phyloP scores from a whole-genome alignment of 2,797 vertebrate genomes.

The Pristis pectinata region DNA sequence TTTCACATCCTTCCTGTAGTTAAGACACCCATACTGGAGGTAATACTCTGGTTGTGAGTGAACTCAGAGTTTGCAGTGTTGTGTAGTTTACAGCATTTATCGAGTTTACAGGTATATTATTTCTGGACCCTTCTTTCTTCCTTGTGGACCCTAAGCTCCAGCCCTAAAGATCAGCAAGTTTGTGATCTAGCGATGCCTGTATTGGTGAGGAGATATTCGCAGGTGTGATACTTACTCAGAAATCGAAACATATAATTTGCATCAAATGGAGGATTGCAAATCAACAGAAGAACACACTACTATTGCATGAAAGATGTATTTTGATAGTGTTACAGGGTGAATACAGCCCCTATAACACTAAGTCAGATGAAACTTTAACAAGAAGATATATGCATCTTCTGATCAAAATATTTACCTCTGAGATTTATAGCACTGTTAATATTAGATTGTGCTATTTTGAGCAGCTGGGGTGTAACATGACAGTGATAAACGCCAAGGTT shows the following conservation, averaged over 20 bases:
- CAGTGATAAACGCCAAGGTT: conserved; percentile 13
- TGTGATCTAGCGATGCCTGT: not conserved
- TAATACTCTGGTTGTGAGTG: too few species aligned
- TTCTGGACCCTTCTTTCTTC: not conserved
- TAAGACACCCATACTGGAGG: too few species aligned
- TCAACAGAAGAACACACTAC: not conserved
- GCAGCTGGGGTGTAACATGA: not conserved
- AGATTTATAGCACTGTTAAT: not conserved
- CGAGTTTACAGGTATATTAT: not conserved
- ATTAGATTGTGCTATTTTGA: conserved; percentile 23
- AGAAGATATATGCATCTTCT: not conserved
- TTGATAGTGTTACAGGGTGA: not conserved
- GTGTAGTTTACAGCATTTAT: too few species aligned
- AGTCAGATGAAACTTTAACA: not conserved
- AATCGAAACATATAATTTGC: not conserved
- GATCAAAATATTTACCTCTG: not conserved
- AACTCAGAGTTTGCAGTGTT: too few species aligned
- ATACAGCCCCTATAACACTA: not conserved
- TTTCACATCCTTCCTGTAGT: too few species aligned
- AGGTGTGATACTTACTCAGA: not conserved
- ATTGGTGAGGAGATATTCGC: not conserved
- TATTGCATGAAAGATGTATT: not conserved
- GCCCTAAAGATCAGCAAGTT: not conserved
- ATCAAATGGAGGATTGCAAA: not conserved
- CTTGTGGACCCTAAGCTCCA: not conserved